Conservation (phyloP, 2,888 invertebrate genomes). For the Ornithoptera priamus region DNA sequence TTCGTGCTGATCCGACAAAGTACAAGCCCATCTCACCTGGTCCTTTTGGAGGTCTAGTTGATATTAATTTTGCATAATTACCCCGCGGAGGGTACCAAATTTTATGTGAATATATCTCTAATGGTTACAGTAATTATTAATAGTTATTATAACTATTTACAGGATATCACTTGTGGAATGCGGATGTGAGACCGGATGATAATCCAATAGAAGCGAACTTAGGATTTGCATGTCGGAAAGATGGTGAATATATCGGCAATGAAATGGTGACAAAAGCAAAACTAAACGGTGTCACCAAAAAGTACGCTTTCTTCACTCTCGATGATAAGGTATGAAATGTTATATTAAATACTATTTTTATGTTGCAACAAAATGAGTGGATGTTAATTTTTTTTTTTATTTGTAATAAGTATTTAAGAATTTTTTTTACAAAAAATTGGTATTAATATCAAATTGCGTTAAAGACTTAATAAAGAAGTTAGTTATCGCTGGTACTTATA, state of each 20-base stretch:
- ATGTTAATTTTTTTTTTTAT: not conserved
- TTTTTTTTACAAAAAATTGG: no score
- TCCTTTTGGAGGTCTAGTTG: no score
- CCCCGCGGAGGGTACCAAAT: not conserved
- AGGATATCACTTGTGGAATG: constrained; percentile 93
- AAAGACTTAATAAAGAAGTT: no score
- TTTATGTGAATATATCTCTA: not conserved
- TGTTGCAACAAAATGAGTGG: not conserved
- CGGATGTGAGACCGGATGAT: constrained; percentile 89
- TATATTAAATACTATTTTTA: not conserved
- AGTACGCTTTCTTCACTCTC: constrained; percentile 86
- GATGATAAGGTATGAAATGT: constrained; percentile 77
- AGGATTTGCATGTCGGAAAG: constrained; percentile 87
- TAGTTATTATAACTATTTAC: constrained; percentile 30
- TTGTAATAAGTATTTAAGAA: no score
- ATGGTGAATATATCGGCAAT: constrained; percentile 89
- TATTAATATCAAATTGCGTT: no score
- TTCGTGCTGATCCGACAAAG: no score
- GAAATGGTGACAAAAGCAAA: constrained; percentile 83
- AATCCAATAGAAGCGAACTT: constrained; percentile 93
- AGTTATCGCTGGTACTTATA: no score
- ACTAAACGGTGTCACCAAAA: constrained; percentile 84
- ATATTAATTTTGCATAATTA: no score
- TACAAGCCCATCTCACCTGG: no score
- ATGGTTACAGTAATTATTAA: not conserved